Evolutionary conservation across 2,888 invertebrate species (phyloP), one percentile per base, ranked within the genome.

Genomic region (Spodoptera picta): DNA sequence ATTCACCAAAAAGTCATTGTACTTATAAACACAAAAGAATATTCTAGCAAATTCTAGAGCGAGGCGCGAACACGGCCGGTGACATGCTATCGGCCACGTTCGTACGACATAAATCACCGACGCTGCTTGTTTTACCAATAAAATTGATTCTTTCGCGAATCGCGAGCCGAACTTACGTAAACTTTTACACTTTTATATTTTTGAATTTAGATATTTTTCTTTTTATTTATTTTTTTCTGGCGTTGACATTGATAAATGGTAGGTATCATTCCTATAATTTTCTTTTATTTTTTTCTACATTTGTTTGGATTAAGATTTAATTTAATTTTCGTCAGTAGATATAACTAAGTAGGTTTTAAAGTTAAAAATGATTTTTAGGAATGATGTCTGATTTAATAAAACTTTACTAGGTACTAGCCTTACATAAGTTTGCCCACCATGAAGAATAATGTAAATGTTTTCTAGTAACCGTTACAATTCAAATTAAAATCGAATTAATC

Each of bases 71-170:
- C 89, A 84, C 82, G 80, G 75, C 83, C 87, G 91, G 90, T 90
- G 92, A 92, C 92, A 92, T 85, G 91, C 84, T 91, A 91, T 90
- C 90, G 90, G 87, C 87, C 92, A 92, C 90, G 92, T 91, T 90
- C 89, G 83, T 83, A 84, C 84, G 83, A 82, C 90, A 92, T 93
- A 93, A 94, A 93, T 93, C 93, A 93, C 88, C 80, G 80, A 83
- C 83, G 83, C 87, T 83, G 90, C 88, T 91, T 93, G 93, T 93
- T 94, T 93, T 88, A 90, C 92, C 90, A 92, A 93, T 93, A 91
- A 92, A 92, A 94, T 91, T 92, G 91, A 93, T 92, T 92, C 90
- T 90, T 92, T 90, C 85, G 82, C 86, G 86, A 86, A 85, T 90
- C 85, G 83, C 83, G 82, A 80, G 70, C 73, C 72, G 79, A 66